Evolutionary conservation across 1,140 invertebrate species (phyloP).

Genomic region (Cyclargus thomasi): DNA sequence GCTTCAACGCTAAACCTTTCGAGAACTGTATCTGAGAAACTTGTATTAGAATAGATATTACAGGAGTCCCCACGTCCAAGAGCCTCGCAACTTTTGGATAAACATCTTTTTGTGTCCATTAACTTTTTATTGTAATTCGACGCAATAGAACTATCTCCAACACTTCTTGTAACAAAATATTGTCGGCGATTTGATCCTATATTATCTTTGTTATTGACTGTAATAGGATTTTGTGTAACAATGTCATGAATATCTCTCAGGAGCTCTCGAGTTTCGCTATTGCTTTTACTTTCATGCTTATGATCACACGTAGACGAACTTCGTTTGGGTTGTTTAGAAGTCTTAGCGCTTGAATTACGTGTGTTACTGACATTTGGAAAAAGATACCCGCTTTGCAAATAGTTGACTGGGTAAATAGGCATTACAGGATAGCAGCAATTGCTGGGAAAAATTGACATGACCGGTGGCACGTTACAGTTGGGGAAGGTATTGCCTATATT

Average conservation of each 20-base stretch:
- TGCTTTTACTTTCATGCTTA: slow-evolving; percentile 25
- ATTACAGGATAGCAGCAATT: slow-evolving; percentile 57
- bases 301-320: slow-evolving; percentile 22
- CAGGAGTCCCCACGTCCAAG: slow-evolving; percentile 40
- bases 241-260: slow-evolving; percentile 64
- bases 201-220: background rate
- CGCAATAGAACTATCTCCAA: slow-evolving; percentile 38
- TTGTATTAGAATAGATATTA: slow-evolving; percentile 39
- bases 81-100: slow-evolving; percentile 64
- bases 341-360: slow-evolving; percentile 38
- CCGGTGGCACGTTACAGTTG: slow-evolving; percentile 31
- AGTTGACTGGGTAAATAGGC: slow-evolving; percentile 55
- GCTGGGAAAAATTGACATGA: slow-evolving; percentile 40
- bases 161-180: slow-evolving; percentile 41
- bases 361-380: slow-evolving; percentile 48
- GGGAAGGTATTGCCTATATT: slow-evolving; percentile 18
- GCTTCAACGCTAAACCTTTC: slow-evolving; percentile 51
- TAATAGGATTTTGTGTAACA: slow-evolving; percentile 42
- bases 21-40: slow-evolving; percentile 54
- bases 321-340: slow-evolving; percentile 37
- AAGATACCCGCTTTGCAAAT: slow-evolving; percentile 45
- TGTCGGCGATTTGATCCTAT: slow-evolving; percentile 11
- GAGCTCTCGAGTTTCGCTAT: slow-evolving; percentile 50
- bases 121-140: slow-evolving; percentile 48
- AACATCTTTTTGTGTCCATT: slow-evolving; percentile 45